Base-by-base conservation (phyloP, 1,140 invertebrate genomes). In the Procambarus clarkii region DNA sequence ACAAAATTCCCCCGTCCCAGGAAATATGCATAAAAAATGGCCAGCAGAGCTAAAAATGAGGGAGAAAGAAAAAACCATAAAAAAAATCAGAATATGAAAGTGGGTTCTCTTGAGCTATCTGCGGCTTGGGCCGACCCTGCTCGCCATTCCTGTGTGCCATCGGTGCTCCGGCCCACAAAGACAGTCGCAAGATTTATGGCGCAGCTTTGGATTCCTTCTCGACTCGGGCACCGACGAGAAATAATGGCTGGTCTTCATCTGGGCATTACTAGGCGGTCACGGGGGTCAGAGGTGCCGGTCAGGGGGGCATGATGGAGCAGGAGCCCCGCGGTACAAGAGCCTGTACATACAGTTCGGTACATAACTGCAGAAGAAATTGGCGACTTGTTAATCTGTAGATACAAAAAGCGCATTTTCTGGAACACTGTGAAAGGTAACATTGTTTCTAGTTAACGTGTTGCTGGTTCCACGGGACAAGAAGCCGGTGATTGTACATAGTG, bases 181-280 rank as follows among this genome's bases (percentile, higher is more conserved):
- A 86, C 89, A 91, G 54, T 91, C 89, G 54, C 89, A 80, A 91
- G 89, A 91, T 91, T 91, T 91, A 91, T 91, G 83, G 89, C 45
- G 21, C 83, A 85, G 89, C 89, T 86, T 91, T 82, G 89, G 83
- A 91, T 91, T 91, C 89, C 89, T 91, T 86, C 89, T 71, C 82
- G 89, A 91, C 89, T 78, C 82, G 82, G 89, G 89, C 89, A 91
- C 89, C 89, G 82, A 91, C 89, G 85, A 82, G 86, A 91, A 91
- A 91, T 91, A 84, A 91, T 91, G 89, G 82, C 83, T 86, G 11
- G 89, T 82, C 89, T 91, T 91, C 89, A 91, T 91, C 89, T 91
- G 89, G 89, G 89, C 83, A 91, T 91, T 91, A 91, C 89, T 83
- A 91, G 83, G 50, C 89, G 89, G 89, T 86, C 85, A 91, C 88